These are phyloP conservation scores for Drosophila punjabiensis DNA, from an alignment of 1,140 invertebrate genomes.

Conservation along the genomic window DNA sequence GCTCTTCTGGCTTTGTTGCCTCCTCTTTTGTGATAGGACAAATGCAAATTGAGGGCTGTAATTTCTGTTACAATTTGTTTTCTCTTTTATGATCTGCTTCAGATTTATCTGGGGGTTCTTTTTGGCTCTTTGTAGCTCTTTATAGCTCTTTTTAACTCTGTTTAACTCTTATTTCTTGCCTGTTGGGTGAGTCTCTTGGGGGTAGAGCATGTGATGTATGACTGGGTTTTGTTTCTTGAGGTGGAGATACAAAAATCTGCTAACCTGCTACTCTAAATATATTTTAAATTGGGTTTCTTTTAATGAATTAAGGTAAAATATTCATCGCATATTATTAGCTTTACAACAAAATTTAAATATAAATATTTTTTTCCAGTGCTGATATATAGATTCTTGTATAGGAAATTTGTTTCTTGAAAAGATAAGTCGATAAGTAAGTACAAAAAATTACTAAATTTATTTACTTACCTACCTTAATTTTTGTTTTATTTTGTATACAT, in stretches of 20 bases:
- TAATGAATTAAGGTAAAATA: neutral
- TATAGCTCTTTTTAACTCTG: neutral
- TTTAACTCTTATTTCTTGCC: neutral
- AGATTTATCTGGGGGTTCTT: conserved; percentile 16
- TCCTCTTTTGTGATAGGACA: conserved; percentile 41
- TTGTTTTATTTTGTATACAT: neutral
- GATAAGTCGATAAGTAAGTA: too few species aligned
- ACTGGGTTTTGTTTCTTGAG: neutral
- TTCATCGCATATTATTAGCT: too few species aligned
- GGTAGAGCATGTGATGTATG: conserved; percentile 16
- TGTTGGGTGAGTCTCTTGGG: conserved; percentile 2
- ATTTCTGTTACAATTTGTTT: conserved; percentile 64
- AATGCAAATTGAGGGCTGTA: conserved; percentile 63
- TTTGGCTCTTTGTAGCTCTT: neutral
- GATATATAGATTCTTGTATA: neutral
- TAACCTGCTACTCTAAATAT: neutral
- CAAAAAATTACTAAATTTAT: neutral
- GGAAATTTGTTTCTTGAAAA: neutral
- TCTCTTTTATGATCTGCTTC: conserved; percentile 19
- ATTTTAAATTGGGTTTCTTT: neutral
- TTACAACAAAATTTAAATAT: neutral
- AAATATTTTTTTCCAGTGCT: too few species aligned
- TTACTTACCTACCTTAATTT: neutral
- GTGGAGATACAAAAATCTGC: neutral
- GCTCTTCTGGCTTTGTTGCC: conserved; percentile 34